Evolutionary conservation across 2,888 invertebrate species (phyloP), one percentile per base, ranked within the genome.

Genomic region (Mythimna vitellina): DNA sequence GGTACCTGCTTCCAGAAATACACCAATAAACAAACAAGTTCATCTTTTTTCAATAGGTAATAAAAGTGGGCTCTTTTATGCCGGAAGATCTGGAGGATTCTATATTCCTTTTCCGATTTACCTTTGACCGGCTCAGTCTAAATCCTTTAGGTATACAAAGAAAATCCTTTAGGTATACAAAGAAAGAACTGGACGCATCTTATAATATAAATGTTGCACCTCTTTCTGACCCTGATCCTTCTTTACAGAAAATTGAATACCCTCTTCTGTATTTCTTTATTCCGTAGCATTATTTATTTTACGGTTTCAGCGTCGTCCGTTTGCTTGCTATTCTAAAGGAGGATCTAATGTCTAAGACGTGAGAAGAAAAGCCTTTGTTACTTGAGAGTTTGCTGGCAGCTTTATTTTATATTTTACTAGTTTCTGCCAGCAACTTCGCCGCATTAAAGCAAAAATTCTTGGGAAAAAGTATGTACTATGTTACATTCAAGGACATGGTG

Each of bases 301-400:
- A 35, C 17, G 6, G 46, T 35, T 29, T 35, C 32, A 75, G 17
- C 3, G 22, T 14, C 17, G 17, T 17, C 9, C 17, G 25, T n/a
- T 46, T 25, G 17, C 35, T 35, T 29, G 53, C 35, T 35, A 12
- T 35, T 20, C 10, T 53, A 22, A 29, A 73, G 7, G 46, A 29
- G 57, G 25, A 38, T 14, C 8, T 54, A n/a, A n/a, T 25, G 51
- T 51, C 20, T 25, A 14, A 9, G 17, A 61, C 25, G 25, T n/a
- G 32, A 9, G 25, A 60, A 32, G 32, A 42, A 76, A 60, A 58
- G 35, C 12, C 14, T 66, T 65, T 38, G 49, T 65, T 8, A 22
- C 22, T 65, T 75, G 35, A 22, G 10, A 3, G 38, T 72, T 22
- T 20, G 9, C 5, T 25, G n/a, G 3, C 1, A 29, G 35, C 22